Base-by-base conservation (phyloP, 2,797 vertebrate species). In the Anolis apletophallus region DNA sequence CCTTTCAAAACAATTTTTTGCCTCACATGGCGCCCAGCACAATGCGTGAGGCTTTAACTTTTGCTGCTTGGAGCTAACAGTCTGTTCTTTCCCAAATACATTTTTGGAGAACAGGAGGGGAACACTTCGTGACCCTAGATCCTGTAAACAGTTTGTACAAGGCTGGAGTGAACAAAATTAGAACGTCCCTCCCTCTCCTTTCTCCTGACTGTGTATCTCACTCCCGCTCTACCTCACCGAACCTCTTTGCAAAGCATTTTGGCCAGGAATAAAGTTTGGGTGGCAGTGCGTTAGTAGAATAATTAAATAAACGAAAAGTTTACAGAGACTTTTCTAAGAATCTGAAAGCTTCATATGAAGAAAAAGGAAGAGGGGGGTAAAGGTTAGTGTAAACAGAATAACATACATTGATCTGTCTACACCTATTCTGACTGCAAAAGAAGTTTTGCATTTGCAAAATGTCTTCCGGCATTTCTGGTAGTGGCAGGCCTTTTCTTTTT, bases 101-200 rank as follows among this genome's bases (percentile, higher is more conserved):
- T 81, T 86, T 87, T 87, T 87, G 85, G 85, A 87, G 81, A 40
- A 83, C 81, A 80, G 55, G 81, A 83, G 75, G 55, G 75, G 81
- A 87, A 87, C 81, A 83, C 29, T 40, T 16, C 12, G 32, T 83
- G 81, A 79, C 75, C 81, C 81, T 73, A 64, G 55, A 87, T 87
- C 55, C 75, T 73, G 81, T 79, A 79, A 87, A 83, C 55, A 87
- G 73, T 83, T 21, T 40, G 75, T 73, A 46, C 40, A 73, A 79
- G 23, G 75, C 55, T n/a, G 13, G 68, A 83, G 55, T 52, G 75
- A 83, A 83, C 17, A 73, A 50, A 87, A 83, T 79, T 73, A 67
- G 36, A 82, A 73, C 46, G 61, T 67, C 40, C 36, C 75, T 52
- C 46, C 5, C 26, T 9, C n/a, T 12, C 11, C n/a, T 8, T 4